Percentiles rank a stretch among this genome's conserved stretches.
phyloP scores from a whole-genome alignment of 2,113 vertebrate genomes.

The Myrmecobius fasciatus region DNA sequence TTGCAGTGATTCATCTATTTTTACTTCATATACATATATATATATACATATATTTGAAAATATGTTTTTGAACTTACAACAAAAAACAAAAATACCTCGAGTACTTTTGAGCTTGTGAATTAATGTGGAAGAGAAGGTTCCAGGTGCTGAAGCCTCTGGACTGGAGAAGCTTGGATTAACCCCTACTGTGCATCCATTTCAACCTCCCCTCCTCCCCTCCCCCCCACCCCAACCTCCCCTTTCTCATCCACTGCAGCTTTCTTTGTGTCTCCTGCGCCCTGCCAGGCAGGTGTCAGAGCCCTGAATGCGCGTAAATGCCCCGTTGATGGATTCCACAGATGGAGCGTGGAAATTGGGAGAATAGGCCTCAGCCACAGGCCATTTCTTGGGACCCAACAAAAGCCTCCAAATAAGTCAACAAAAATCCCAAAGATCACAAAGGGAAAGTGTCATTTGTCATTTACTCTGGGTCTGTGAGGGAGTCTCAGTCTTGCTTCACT shows the following conservation, averaged over 20 bases:
- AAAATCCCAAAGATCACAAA: constrained; percentile 95
- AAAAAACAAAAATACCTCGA: not conserved
- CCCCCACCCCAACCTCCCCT: constrained; percentile 82
- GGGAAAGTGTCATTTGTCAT: constrained; percentile 97
- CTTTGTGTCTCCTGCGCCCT: constrained; percentile 94
- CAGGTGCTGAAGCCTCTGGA: constrained; percentile 89
- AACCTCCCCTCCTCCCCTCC: constrained; percentile 76
- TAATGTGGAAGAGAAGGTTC: constrained; percentile 78
- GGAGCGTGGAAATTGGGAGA: constrained; percentile 99
- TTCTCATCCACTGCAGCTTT: constrained; percentile 85
- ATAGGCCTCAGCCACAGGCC: constrained; percentile 95
- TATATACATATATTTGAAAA: not conserved
- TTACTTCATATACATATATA: not conserved
- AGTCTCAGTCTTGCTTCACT: constrained; percentile 85
- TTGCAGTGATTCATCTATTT: not conserved
- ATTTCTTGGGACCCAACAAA: constrained; percentile 94
- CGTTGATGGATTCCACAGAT: constrained; percentile 99
- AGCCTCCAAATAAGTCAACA: constrained; percentile 95
- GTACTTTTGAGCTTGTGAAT: constrained; percentile 67
- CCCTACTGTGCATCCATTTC: constrained; percentile 92
- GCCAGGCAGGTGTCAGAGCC: constrained; percentile 97
- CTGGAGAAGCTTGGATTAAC: constrained; percentile 91
- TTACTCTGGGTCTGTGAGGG: constrained; percentile 89
- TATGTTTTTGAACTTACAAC: not conserved
- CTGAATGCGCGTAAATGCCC: constrained; percentile 93